These are phyloP conservation scores for Elgaria multicarinata DNA, from an alignment of 2,113 vertebrate genomes.

Conservation along the genomic window DNA sequence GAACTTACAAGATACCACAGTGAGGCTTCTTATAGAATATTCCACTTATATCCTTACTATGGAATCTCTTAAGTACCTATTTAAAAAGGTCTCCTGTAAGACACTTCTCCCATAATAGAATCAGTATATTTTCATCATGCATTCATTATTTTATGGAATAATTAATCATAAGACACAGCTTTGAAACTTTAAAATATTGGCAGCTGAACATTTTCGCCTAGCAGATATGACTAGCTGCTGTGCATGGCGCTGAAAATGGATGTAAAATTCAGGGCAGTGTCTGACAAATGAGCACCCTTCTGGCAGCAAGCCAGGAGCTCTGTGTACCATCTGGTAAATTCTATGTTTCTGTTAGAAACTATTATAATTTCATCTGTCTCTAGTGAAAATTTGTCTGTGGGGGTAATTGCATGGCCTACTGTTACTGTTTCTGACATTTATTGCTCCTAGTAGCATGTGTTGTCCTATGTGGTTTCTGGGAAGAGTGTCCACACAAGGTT, in stretches of 20 bases:
- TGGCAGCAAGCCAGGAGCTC: conserved; percentile 29
- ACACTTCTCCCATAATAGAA: neutral
- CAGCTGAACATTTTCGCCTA: neutral
- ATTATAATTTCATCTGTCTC: neutral
- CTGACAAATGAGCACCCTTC: conserved; percentile 17
- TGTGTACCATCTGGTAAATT: conserved; percentile 31
- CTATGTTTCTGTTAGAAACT: neutral
- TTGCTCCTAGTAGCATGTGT: neutral
- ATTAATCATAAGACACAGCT: neutral
- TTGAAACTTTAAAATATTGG: conserved; percentile 9
- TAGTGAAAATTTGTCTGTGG: conserved; percentile 5
- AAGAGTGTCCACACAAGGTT: neutral
- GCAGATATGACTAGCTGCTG: neutral
- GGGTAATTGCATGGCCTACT: conserved; percentile 3
- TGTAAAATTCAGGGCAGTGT: conserved; percentile 1
- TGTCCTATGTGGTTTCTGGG: neutral
- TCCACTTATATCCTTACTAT: neutral
- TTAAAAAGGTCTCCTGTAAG: neutral
- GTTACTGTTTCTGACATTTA: conserved; percentile 26
- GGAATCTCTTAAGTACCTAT: neutral
- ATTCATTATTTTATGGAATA: conserved; percentile 1
- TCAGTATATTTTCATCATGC: neutral
- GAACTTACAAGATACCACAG: accelerated
- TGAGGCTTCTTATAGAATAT: neutral
- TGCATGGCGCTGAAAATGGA: conserved; percentile 16